Percentiles rank a stretch among this genome's conserved stretches.
Conservation (phyloP, 2,113 vertebrate genomes). For the Fregata magnificens region DNA sequence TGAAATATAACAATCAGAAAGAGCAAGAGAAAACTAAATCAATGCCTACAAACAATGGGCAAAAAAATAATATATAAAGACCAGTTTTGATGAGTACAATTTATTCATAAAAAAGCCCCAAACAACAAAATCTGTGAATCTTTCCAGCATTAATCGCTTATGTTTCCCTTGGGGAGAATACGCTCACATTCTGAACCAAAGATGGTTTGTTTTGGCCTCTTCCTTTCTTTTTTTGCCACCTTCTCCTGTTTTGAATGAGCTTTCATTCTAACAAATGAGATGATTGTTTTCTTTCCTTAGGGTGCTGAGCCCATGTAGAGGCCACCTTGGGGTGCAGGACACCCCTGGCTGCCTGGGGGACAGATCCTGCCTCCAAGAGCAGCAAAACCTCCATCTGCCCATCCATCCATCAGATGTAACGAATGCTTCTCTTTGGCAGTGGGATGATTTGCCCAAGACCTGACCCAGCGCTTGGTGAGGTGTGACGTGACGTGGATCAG, state of each 20-base stretch:
- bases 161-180: not conserved
- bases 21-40: slow-evolving; percentile 73
- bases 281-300: not conserved
- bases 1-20: slow-evolving; percentile 67
- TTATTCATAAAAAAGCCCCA: slow-evolving; percentile 50
- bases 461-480: rapidly evolving
- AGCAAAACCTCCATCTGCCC: not conserved
- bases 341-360: not conserved
- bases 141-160: slow-evolving; percentile 22
- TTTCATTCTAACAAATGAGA: not conserved
- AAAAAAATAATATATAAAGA: not conserved
- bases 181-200: not conserved
- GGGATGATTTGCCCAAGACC: not conserved
- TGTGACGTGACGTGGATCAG: not conserved
- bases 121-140: not conserved
- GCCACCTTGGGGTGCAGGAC: not conserved
- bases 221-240: rapidly evolving
- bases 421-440: not conserved
- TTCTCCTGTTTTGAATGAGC: not conserved
- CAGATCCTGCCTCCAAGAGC: not conserved
- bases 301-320: not conserved
- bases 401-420: rapidly evolving
- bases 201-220: not conserved
- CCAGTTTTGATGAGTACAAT: slow-evolving; percentile 40
- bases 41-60: slow-evolving; percentile 54